Base-by-base conservation (phyloP, 2,113 vertebrate genomes). In the Symphodus melops region DNA sequence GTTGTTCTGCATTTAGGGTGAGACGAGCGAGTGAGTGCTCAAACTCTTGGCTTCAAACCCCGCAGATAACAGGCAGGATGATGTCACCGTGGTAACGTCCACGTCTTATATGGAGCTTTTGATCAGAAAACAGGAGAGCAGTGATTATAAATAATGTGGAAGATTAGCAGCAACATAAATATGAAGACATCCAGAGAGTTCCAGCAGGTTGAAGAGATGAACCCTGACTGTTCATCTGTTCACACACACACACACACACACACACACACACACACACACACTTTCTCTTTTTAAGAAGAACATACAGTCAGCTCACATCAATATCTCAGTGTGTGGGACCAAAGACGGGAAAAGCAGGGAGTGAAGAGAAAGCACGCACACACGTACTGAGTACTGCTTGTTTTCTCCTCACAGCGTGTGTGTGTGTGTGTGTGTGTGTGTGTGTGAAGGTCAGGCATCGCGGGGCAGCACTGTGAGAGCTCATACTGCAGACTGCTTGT, bases 311-410 rank as follows among this genome's bases (percentile, higher is more conserved):
- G 28, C 52, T 65, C 46, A 17, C 73, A 88, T 91, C 75, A 87
- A 81, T 84, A 81, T 77, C 83, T 87, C 71, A 81, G 57, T 2
- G 51, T 62, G 56, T 8, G 21, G 69, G 59, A 70, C 64, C 74
- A 61, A 84, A 79, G 63, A 65, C 4, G 66, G 58, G 55, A 23
- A 65, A 48, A 2, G 46, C 52, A 56, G 21, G 1, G 25, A 61
- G 36, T 2, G 41, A 67, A 19, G 8, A 53, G 59, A 37, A 63
- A 52, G 33, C 61, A n/a, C 19, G 20, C 48, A 63, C 41, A 33
- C 16, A 42, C 33, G 57, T 68, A 8, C 56, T 53, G 36, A 39
- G 19, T 46, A 7, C 46, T 70, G 41, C 20, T 28, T 58, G 33
- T 54, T 23, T 1, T 54, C n/a, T 56, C 42, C 44, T 63, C 21